phyloP scores from a whole-genome alignment of 1,140 invertebrate genomes.

The Scaptomyza hsui region DNA sequence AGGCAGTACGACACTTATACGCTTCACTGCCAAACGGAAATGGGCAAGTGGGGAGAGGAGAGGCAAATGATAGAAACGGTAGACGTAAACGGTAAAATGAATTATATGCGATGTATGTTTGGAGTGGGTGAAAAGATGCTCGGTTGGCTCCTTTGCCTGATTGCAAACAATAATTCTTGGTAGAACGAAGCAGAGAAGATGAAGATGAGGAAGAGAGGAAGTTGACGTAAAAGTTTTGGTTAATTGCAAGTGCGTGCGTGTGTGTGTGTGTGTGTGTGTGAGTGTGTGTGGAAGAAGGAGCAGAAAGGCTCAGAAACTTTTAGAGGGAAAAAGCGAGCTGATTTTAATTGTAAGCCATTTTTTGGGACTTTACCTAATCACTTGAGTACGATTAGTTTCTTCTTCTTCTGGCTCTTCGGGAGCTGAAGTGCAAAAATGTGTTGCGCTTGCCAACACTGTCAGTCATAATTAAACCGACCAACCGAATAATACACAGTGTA shows the following conservation, averaged over 20 bases:
- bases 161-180: conserved; percentile 73
- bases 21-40: conserved; percentile 37
- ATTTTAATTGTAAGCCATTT: conserved; percentile 71
- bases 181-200: conserved; percentile 30
- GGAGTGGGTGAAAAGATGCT: conserved; percentile 25
- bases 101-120: conserved; percentile 61
- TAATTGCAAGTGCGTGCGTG: conserved; percentile 57
- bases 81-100: conserved; percentile 75
- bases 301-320: conserved; percentile 25
- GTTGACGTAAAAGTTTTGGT: conserved; percentile 59
- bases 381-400: conserved; percentile 62
- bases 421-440: conserved; percentile 47
- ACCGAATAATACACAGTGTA: conserved; percentile 52
- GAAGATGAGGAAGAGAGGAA: not conserved
- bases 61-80: conserved; percentile 1
- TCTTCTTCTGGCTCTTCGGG: not conserved
- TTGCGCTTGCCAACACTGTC: conserved; percentile 54
- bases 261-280: conserved; percentile 11
- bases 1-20: conserved; percentile 58
- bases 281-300: conserved; percentile 1
- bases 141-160: conserved; percentile 58
- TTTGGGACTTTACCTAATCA: conserved; percentile 75
- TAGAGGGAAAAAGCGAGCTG: conserved; percentile 41
- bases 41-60: not conserved
- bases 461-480: conserved; percentile 66